Evolutionary conservation across 2,113 vertebrate species (phyloP).

Genomic region (Vombatus ursinus): DNA sequence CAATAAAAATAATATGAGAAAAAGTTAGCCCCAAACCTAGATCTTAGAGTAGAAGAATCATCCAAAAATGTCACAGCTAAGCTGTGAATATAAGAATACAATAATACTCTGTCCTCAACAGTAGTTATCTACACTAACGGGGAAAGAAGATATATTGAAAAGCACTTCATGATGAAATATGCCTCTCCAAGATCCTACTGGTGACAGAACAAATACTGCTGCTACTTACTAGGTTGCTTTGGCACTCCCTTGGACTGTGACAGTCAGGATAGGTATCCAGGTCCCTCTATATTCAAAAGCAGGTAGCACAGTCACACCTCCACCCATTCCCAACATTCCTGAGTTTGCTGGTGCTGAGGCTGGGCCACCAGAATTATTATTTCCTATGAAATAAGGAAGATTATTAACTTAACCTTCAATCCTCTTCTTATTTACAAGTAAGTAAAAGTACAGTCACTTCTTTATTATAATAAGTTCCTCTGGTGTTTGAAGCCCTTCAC

Average conservation of each 20-base stretch:
- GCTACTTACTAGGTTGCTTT: slow-evolving; percentile 97
- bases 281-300: slow-evolving; percentile 98
- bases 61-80: slow-evolving; percentile 37
- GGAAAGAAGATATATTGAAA: slow-evolving; percentile 7
- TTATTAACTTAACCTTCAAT: slow-evolving; percentile 30
- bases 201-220: slow-evolving; percentile 28
- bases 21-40: slow-evolving; percentile 37
- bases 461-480: background rate
- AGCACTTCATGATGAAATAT: slow-evolving; percentile 46
- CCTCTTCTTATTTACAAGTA: background rate
- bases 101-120: background rate
- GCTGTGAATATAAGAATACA: background rate
- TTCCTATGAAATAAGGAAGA: slow-evolving; percentile 76
- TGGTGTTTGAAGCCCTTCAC: background rate
- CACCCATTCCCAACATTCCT: slow-evolving; percentile 87
- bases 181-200: background rate
- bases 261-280: slow-evolving; percentile 97
- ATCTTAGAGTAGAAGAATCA: slow-evolving; percentile 54
- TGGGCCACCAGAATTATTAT: slow-evolving; percentile 84
- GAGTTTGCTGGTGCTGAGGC: slow-evolving; percentile 86
- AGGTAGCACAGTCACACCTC: slow-evolving; percentile 91
- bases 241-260: slow-evolving; percentile 96
- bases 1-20: slow-evolving; percentile 31
- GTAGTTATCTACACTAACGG: background rate
- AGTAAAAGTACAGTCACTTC: background rate